Percentiles rank a stretch among this genome's conserved stretches.
Conservation (phyloP, 1,140 invertebrate species). For the Plodia interpunctella region DNA sequence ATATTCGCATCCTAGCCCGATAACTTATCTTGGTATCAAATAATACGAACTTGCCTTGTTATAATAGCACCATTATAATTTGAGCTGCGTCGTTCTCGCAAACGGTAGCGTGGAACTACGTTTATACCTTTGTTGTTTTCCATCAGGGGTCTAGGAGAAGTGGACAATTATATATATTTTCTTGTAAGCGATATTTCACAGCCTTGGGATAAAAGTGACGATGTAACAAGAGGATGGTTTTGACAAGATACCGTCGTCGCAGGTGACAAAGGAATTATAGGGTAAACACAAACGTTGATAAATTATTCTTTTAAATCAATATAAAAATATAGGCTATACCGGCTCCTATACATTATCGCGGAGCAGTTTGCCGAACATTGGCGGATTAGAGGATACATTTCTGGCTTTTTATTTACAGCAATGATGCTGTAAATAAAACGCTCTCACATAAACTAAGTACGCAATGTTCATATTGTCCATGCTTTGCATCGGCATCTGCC, state of each 20-base stretch:
- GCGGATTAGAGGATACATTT: too few species aligned
- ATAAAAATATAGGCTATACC: too few species aligned
- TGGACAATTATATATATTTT: slow-evolving; percentile 42
- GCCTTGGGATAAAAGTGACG: slow-evolving; percentile 41
- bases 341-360: too few species aligned
- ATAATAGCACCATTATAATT: slow-evolving; percentile 37
- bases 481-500: too few species aligned
- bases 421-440: too few species aligned
- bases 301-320: too few species aligned
- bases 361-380: too few species aligned
- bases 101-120: slow-evolving; percentile 12
- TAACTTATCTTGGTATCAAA: slow-evolving; percentile 28
- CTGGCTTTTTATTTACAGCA: too few species aligned
- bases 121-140: slow-evolving; percentile 3
- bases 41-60: slow-evolving; percentile 43
- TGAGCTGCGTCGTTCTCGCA: slow-evolving; percentile 17
- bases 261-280: slow-evolving; percentile 42
- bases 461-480: too few species aligned
- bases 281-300: not conserved
- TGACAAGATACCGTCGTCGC: slow-evolving; percentile 55
- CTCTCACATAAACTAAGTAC: too few species aligned
- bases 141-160: slow-evolving; percentile 27
- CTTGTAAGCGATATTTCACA: slow-evolving; percentile 54
- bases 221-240: slow-evolving; percentile 45
- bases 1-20: slow-evolving; percentile 15